phyloP scores from a whole-genome alignment of 2,113 vertebrate genomes.

The Grantiella picta region DNA sequence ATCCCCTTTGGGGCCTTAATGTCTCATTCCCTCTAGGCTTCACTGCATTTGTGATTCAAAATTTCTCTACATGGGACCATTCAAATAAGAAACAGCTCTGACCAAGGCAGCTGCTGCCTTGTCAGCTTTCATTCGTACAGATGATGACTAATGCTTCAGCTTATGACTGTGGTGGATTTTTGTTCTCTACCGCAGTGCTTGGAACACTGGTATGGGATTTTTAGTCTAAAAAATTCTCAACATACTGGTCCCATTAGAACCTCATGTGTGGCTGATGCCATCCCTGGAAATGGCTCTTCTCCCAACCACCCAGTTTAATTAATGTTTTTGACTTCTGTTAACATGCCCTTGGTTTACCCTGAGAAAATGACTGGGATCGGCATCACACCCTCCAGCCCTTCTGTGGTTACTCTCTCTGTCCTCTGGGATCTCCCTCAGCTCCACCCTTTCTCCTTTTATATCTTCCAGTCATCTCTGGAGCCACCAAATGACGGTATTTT shows the following conservation, averaged over 20 bases:
- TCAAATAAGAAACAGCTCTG: not conserved
- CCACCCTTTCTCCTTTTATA: slow-evolving; percentile 1
- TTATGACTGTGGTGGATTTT: not conserved
- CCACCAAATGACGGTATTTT: not conserved
- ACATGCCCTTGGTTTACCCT: not conserved
- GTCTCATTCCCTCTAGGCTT: slow-evolving; percentile 23
- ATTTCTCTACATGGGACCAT: not conserved
- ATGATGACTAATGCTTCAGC: not conserved
- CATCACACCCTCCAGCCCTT: not conserved
- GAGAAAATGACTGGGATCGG: not conserved
- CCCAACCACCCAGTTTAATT: not conserved
- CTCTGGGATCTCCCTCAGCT: not conserved
- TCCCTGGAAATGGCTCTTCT: not conserved
- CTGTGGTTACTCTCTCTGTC: slow-evolving; percentile 19
- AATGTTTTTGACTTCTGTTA: not conserved
- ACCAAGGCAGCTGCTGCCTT: not conserved
- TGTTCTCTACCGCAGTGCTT: not conserved
- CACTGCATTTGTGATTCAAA: slow-evolving; percentile 18
- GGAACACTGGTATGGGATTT: not conserved
- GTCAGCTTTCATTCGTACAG: not conserved
- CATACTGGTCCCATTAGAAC: not conserved
- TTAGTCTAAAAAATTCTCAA: not conserved
- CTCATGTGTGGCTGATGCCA: not conserved
- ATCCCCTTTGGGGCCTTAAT: not conserved
- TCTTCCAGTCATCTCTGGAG: not conserved